Percentiles rank a stretch among this genome's conserved stretches.
phyloP scores from a whole-genome alignment of 1,140 invertebrate species.

The Bemisia tabaci region DNA sequence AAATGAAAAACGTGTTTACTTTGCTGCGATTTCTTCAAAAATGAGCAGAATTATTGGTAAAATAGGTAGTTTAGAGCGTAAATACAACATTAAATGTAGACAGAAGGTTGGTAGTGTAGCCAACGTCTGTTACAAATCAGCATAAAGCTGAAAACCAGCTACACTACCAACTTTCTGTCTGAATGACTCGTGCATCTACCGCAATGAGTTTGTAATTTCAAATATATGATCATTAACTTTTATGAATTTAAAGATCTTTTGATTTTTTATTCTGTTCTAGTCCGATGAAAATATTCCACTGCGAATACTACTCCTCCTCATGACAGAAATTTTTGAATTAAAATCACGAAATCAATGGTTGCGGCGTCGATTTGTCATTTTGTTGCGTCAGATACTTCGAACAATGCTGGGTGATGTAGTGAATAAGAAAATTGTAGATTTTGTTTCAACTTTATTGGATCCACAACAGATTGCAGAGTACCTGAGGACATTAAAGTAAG shows the following conservation, averaged over 20 bases:
- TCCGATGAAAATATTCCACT: constrained; percentile 74
- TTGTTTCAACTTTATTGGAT: constrained; percentile 77
- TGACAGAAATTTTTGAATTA: constrained; percentile 87
- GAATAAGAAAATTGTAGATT: constrained; percentile 79
- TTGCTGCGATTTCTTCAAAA: too few relatives aligned
- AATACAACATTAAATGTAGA: too few relatives aligned
- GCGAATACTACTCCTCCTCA: constrained; percentile 66
- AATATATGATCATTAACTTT: too few relatives aligned
- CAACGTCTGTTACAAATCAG: too few relatives aligned
- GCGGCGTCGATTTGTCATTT: constrained; percentile 58
- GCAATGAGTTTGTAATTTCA: too few relatives aligned
- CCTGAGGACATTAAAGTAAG: constrained; percentile 59
- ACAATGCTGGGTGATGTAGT: constrained; percentile 75
- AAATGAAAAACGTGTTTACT: too few relatives aligned
- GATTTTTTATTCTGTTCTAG: constrained; percentile 31
- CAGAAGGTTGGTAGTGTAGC: too few relatives aligned
- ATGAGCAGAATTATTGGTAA: too few relatives aligned
- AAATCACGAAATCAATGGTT: constrained; percentile 80
- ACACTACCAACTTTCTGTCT: neutral
- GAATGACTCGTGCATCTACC: too few relatives aligned
- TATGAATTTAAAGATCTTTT: too few relatives aligned
- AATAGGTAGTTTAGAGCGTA: too few relatives aligned
- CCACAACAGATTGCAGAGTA: constrained; percentile 62
- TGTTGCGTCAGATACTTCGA: constrained; percentile 59
- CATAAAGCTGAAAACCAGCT: neutral